These are phyloP conservation scores for Catalaphyllia jardinei DNA, from an alignment of 64 coral and sea anemone genomes.

Conservation along the genomic window DNA sequence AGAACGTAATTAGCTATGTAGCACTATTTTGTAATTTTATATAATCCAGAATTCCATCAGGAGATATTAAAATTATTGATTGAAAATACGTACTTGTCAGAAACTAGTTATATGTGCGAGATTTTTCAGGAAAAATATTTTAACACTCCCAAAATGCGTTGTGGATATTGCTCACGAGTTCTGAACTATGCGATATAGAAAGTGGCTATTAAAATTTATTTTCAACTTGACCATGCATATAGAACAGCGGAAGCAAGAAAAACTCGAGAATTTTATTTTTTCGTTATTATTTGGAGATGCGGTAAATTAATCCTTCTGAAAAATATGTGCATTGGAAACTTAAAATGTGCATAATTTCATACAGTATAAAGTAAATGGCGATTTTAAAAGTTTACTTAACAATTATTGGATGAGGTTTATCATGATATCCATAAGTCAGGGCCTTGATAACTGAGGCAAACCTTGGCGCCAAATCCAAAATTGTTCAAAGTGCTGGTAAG, in stretches of 20 bases:
- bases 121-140: background rate
- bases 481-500: too few relatives aligned
- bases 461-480: too few relatives aligned
- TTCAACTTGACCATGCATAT: background rate
- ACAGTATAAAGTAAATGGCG: too few relatives aligned
- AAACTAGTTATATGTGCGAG: background rate
- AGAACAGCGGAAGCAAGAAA: background rate
- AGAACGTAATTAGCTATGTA: slow-evolving; percentile 19
- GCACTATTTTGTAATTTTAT: background rate
- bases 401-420: too few relatives aligned
- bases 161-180: slow-evolving; percentile 17
- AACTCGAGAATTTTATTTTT: too few relatives aligned
- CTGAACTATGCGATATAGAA: background rate
- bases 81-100: background rate
- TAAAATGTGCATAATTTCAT: too few relatives aligned
- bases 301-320: too few relatives aligned
- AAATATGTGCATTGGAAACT: too few relatives aligned
- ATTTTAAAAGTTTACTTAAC: too few relatives aligned
- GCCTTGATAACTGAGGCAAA: too few relatives aligned
- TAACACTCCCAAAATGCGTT: background rate
- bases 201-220: background rate
- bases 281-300: too few relatives aligned
- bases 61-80: background rate
- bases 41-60: background rate
- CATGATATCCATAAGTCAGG: too few relatives aligned